phyloP scores from a whole-genome alignment of 2,888 invertebrate genomes.

The Pteria penguin region DNA sequence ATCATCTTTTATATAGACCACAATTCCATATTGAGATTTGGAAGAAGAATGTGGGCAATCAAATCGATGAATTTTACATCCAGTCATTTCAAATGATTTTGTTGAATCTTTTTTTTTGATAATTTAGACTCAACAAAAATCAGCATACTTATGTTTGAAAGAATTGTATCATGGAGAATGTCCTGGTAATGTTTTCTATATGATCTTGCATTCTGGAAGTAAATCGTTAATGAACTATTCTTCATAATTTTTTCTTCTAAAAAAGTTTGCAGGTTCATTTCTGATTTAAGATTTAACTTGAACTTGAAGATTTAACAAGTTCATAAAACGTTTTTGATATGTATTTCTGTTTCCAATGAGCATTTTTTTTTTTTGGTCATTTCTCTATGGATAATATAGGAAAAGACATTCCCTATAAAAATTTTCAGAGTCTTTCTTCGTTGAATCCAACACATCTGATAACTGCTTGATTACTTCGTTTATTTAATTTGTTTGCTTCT shows the following conservation, averaged over 20 bases:
- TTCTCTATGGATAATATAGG: neutral
- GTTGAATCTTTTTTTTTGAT: too few relatives aligned
- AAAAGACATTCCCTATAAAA: neutral
- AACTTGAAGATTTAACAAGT: neutral
- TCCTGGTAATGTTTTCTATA: too few relatives aligned
- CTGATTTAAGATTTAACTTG: neutral
- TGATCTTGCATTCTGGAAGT: too few relatives aligned
- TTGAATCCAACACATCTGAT: neutral
- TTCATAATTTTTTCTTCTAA: too few relatives aligned
- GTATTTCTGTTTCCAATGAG: slow-evolving; percentile 6
- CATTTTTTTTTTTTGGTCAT: slow-evolving; percentile 15
- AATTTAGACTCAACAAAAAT: too few relatives aligned
- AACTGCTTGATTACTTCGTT: neutral
- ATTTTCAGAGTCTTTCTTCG: neutral
- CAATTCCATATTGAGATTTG: neutral
- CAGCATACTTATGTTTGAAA: too few relatives aligned
- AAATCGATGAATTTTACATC: slow-evolving; percentile 17
- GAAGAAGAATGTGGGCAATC: neutral
- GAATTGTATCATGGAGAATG: too few relatives aligned
- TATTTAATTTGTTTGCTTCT: neutral
- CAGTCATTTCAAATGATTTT: too few relatives aligned
- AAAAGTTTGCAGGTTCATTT: too few relatives aligned
- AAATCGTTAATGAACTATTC: too few relatives aligned
- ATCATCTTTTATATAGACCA: neutral
- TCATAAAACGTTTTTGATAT: slow-evolving; percentile 21